Conservation (phyloP, 2,797 vertebrate genomes). For the Crocidura indochinensis region DNA sequence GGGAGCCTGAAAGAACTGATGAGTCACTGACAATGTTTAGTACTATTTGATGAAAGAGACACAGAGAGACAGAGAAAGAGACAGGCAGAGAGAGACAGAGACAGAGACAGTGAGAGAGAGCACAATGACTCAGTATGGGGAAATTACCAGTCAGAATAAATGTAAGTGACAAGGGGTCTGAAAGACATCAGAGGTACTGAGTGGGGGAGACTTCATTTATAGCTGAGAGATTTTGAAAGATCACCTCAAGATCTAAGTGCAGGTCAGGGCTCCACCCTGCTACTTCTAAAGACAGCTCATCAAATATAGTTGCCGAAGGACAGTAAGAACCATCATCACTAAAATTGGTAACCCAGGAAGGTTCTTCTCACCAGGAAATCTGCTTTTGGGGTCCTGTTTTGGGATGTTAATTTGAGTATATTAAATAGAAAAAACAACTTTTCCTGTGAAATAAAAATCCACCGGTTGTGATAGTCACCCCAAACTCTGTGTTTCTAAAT, state of each 20-base stretch:
- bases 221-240: constrained; percentile 46
- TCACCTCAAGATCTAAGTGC: neutral
- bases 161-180: neutral
- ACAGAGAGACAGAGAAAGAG: no score
- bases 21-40: constrained; percentile 76
- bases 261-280: constrained; percentile 23
- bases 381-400: neutral
- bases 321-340: neutral
- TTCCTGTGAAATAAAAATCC: neutral
- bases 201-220: neutral
- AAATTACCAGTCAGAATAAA: constrained; percentile 56
- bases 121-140: constrained; percentile 67
- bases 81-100: no score
- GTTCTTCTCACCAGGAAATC: neutral
- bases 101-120: no score
- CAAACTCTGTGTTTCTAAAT: no score
- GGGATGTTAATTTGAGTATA: neutral
- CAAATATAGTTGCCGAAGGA: neutral
- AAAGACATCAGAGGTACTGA: neutral
- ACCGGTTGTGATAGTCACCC: no score
- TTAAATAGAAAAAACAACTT: neutral
- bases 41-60: constrained; percentile 64
- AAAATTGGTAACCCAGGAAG: neutral
- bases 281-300: constrained; percentile 11
- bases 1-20: constrained; percentile 44